Evolutionary conservation across 2,113 vertebrate genomes (phyloP), one percentile per base, ranked within the genome.

Genomic region (Melanerpes aurifrons): DNA sequence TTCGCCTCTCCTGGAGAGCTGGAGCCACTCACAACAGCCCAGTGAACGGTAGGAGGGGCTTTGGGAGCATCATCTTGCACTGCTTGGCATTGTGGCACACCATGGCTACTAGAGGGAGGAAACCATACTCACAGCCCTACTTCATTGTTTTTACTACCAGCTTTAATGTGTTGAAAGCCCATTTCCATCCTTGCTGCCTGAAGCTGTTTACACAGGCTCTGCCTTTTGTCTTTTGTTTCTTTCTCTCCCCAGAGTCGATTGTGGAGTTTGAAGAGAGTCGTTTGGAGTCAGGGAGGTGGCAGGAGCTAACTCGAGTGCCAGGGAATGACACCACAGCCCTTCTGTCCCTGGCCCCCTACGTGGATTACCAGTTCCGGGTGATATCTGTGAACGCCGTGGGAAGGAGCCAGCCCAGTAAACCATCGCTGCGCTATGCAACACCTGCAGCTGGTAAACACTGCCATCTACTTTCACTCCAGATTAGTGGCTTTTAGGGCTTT

Each of bases 181-280:
- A 11, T 84, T 81, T 79, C 77, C 48, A 69, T 22, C 20, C 2
- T 19, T n/a, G 28, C 13, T 50, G 4, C 69, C 71, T 21, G 25
- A 43, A 67, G 54, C 25, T 1, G 0, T 63, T 94, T 32, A 24
- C 10, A 62, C 7, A 18, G 9, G 3, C 43, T 63, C 58, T 80
- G 64, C 32, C 8, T 58, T 89, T 67, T 80, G 74, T 17, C 32
- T 35, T 35, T 22, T 63, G 15, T 2, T 47, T 43, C 9, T 73
- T 89, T 57, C 68, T 62, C 3, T 24, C 59, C 37, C 13, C 87
- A 99, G 99, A 99, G 75, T 99, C 98, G 7, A 97, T 99, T 37
- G 96, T 99, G 16, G 98, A 99, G 94, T 99, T 98, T 43, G 99
- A 99, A 89, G 99, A 99, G 76, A 98, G 96, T 96, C 97, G 82